Evolutionary conservation across 2,797 vertebrate species (phyloP).

Genomic region (Oreortyx pictus): DNA sequence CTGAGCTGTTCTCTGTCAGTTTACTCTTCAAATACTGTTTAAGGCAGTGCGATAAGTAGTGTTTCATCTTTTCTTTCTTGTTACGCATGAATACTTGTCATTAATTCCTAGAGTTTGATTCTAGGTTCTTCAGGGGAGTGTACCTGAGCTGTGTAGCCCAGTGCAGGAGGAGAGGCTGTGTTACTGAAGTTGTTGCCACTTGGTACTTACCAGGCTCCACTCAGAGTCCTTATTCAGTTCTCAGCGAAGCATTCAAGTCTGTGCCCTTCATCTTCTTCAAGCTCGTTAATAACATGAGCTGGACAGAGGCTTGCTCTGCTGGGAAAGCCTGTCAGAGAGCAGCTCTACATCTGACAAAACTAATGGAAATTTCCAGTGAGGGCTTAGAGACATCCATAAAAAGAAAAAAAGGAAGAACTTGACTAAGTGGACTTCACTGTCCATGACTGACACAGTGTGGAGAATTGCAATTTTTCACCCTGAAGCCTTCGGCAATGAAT

Average conservation of each 20-base stretch:
- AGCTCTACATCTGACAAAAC: slow-evolving; percentile 42
- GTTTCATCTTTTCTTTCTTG: neutral
- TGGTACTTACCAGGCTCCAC: neutral
- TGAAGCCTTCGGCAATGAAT: slow-evolving; percentile 42
- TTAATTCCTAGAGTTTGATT: neutral
- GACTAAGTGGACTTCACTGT: slow-evolving; percentile 56
- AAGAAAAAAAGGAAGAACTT: slow-evolving; percentile 42
- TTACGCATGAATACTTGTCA: neutral
- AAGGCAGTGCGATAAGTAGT: neutral
- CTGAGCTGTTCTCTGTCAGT: neutral
- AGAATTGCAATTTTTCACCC: slow-evolving; percentile 64
- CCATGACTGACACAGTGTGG: slow-evolving; percentile 49
- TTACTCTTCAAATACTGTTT: neutral
- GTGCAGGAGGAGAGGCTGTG: neutral
- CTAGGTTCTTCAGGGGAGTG: neutral
- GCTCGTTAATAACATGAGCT: slow-evolving; percentile 37
- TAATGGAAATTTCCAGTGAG: slow-evolving; percentile 70
- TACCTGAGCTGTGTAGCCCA: neutral
- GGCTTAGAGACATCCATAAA: slow-evolving; percentile 60
- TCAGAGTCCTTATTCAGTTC: slow-evolving; percentile 24
- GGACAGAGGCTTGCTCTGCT: slow-evolving; percentile 28
- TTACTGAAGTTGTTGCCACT: neutral
- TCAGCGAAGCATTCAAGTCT: slow-evolving; percentile 28
- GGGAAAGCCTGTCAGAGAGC: slow-evolving; percentile 35
- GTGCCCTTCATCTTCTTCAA: slow-evolving; percentile 42